Percentiles rank a stretch among this genome's conserved stretches.
These are phyloP conservation scores for Tachina lurida DNA, from an alignment of 2,888 invertebrate species.

Conservation along the genomic window DNA sequence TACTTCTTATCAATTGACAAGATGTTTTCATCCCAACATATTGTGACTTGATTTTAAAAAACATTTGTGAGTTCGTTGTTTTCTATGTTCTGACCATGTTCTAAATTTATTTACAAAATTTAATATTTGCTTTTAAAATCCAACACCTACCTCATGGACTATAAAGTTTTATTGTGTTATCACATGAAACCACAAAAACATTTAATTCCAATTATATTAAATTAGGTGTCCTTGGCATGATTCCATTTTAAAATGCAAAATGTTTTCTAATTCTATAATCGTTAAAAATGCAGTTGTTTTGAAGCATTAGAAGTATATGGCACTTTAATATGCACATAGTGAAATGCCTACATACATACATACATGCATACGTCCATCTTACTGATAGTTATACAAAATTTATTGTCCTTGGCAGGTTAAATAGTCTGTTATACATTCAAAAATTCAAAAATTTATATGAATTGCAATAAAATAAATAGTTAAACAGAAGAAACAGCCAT, in stretches of 20 bases:
- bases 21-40: no score
- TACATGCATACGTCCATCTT: no score
- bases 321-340: neutral
- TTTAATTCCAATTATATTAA: conserved; percentile 47
- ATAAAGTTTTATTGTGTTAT: conserved; percentile 34
- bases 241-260: conserved; percentile 37
- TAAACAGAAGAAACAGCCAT: no score
- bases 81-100: neutral
- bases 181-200: conserved; percentile 38
- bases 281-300: conserved; percentile 15
- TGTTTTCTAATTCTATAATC: conserved; percentile 34
- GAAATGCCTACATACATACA: neutral
- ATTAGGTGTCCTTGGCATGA: conserved; percentile 59
- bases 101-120: neutral
- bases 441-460: no score
- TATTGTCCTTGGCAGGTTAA: no score
- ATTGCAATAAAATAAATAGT: no score
- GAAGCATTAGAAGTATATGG: neutral
- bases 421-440: no score
- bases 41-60: no score
- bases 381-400: no score
- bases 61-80: neutral
- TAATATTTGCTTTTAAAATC: neutral
- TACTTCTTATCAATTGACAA: no score
- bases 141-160: neutral